Base-by-base conservation (phyloP, 2,797 vertebrate genomes). In the Epinephelus coioides region DNA sequence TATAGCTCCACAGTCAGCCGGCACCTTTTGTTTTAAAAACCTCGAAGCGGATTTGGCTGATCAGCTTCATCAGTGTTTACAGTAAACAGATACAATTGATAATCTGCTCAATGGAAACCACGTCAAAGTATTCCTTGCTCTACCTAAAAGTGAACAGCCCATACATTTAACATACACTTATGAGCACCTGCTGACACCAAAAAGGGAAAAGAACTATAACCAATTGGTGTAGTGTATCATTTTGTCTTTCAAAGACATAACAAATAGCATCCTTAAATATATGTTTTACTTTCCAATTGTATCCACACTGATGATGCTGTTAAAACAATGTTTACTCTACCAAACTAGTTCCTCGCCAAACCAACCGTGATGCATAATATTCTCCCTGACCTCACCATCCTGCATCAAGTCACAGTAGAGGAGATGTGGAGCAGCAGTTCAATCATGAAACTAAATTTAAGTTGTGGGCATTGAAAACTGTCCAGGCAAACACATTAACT, bases 331-430 rank as follows among this genome's bases (percentile, higher is more conserved):
- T 18, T 69, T 27, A 53, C 55, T 68, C 19, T 25, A 64, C 43
- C 61, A 66, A 59, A 72, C 60, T 61, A 34, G 47, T 55, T 63
- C 53, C 12, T 47, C 63, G 76, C 47, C 50, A 73, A 68, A 81
- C 43, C 69, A 66, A 27, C n/a, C n/a, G 4, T 38, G 47, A 0
- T 61, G 10, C 64, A 71, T 38, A 47, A 2, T 18, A 30, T 17
- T 25, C 6, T 12, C 30, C 19, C 43, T 56, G 47, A 75, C 44
- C 70, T 69, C 82, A 61, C 17, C 50, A 8, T 40, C n/a, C 30
- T 55, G 14, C 67, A 14, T 47, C 49, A 34, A 65, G 30, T n/a
- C 55, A 46, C 62, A 56, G 3, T 9, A 30, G 13, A n/a, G 30
- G 6, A 34, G 6, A 34, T 34, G 34, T 34, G 7, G 34, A 34